Conservation (phyloP, 2,113 vertebrate genomes). For the Orientallactaga bullata region DNA sequence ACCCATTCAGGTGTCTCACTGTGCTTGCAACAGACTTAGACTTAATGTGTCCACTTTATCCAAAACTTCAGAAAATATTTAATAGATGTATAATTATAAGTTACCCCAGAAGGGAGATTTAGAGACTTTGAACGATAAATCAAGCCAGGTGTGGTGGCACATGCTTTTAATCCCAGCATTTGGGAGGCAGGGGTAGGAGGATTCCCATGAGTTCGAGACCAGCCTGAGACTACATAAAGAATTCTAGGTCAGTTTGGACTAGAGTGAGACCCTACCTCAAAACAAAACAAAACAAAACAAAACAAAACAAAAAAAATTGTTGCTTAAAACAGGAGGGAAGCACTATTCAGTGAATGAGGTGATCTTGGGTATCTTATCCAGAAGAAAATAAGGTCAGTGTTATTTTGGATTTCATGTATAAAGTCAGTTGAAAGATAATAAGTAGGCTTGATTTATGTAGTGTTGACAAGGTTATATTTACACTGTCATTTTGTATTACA, state of each 20-base stretch:
- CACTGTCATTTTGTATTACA: constrained; percentile 32
- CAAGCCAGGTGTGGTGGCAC: no score
- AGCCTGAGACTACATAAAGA: no score
- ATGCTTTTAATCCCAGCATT: no score
- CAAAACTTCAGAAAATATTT: not conserved
- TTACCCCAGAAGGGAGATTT: not conserved
- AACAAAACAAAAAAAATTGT: no score
- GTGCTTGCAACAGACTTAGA: not conserved
- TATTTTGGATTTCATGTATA: constrained; percentile 53
- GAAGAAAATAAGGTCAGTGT: not conserved
- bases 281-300: no score
- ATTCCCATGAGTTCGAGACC: no score
- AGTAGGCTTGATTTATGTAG: not conserved
- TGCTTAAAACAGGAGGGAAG: not conserved
- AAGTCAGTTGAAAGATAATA: not conserved
- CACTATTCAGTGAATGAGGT: not conserved
- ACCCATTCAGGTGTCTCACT: not conserved
- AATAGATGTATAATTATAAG: not conserved
- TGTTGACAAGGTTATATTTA: constrained; percentile 10
- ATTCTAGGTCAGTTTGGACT: no score
- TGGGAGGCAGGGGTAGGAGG: no score
- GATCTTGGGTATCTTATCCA: not conserved
- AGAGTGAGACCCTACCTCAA: no score
- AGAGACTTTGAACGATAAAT: constrained; percentile 30
- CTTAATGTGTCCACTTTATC: not conserved